Conservation (phyloP, 2,888 invertebrate genomes). For the Mactromeris polynyma region DNA sequence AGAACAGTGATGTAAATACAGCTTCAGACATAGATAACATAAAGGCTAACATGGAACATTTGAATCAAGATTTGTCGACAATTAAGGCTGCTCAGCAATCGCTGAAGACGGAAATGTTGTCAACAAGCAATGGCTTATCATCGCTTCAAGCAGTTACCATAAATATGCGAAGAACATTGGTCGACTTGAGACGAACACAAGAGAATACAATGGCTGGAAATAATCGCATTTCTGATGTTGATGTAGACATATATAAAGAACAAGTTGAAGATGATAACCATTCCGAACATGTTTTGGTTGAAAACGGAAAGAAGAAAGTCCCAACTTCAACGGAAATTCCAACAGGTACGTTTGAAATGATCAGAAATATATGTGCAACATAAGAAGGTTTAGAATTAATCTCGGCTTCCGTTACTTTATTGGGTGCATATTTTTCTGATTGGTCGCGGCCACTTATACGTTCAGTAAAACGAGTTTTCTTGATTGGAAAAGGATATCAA, state of each 20-base stretch:
- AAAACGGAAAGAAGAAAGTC: not conserved
- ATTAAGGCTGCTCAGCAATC: conserved; percentile 47
- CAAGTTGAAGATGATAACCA: not conserved
- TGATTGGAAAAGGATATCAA: too few species aligned
- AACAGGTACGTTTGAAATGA: not conserved
- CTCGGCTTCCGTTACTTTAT: too few species aligned
- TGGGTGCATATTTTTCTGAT: too few species aligned
- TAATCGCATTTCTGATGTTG: not conserved
- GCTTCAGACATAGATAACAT: conserved; percentile 48
- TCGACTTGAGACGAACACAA: not conserved
- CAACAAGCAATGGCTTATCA: conserved; percentile 33
- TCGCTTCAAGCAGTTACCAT: conserved; percentile 35
- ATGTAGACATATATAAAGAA: not conserved
- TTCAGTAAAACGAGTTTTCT: too few species aligned
- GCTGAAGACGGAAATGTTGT: conserved; percentile 37
- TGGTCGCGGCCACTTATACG: too few species aligned
- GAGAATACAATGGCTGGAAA: not conserved
- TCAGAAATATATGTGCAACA: not conserved
- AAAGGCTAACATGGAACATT: conserved; percentile 54
- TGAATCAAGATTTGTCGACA: conserved; percentile 57
- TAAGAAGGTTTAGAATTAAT: too few species aligned
- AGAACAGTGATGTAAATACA: conserved; percentile 29
- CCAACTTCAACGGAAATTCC: not conserved
- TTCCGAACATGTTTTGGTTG: not conserved
- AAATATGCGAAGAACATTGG: conserved; percentile 36